A percentile compares a stretch with the other conserved stretches of the same genome.
Evolutionary conservation across 2,797 vertebrate genomes (phyloP).

Genomic region (Oophaga sylvatica): DNA sequence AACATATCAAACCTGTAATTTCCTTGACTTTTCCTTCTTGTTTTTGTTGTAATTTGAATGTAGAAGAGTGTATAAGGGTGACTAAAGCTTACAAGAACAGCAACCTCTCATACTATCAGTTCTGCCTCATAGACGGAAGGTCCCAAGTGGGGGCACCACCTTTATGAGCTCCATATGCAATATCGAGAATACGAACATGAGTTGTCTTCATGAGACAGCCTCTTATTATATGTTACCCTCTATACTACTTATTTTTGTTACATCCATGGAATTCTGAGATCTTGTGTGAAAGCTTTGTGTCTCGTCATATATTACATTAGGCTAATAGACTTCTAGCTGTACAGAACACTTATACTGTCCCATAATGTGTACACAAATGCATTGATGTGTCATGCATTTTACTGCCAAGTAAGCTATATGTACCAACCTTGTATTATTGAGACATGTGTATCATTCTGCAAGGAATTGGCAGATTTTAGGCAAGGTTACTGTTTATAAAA

Average conservation of each 20-base stretch:
- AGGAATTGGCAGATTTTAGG: conserved; percentile 19
- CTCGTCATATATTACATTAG: not conserved
- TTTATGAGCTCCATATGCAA: too few species aligned
- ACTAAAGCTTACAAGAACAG: too few species aligned
- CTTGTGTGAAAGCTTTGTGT: not conserved
- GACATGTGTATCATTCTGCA: not conserved
- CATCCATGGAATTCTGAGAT: not conserved
- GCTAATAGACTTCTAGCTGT: not conserved
- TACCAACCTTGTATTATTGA: not conserved
- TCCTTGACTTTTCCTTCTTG: too few species aligned
- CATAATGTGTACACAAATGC: not conserved
- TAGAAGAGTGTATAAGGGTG: too few species aligned
- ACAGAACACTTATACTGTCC: not conserved
- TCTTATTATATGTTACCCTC: not conserved
- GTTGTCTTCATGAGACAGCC: not conserved
- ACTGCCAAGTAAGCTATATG: conserved; percentile 18
- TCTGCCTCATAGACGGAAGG: too few species aligned
- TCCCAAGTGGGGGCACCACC: too few species aligned
- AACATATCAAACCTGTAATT: too few species aligned
- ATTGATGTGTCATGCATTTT: not conserved
- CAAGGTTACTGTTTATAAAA: conserved; percentile 49
- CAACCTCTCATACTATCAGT: too few species aligned
- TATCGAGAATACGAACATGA: too few species aligned
- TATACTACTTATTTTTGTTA: not conserved
- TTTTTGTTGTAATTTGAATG: too few species aligned